phyloP scores from a whole-genome alignment of 2,797 vertebrate genomes.

The Sphenodon punctatus region DNA sequence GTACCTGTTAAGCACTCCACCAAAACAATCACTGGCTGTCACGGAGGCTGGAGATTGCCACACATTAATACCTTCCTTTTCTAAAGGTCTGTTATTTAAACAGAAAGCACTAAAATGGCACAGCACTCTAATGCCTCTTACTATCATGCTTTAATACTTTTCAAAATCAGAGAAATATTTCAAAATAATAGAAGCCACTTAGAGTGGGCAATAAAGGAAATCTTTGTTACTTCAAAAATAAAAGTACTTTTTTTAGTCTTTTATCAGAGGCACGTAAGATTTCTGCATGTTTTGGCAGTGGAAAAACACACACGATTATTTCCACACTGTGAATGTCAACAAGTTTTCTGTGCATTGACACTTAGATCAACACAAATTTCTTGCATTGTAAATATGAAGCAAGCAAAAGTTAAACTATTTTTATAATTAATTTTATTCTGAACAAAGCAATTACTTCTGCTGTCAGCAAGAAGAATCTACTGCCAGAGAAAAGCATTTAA shows the following conservation, averaged over 20 bases:
- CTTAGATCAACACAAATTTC: slow-evolving; percentile 23
- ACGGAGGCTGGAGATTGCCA: background rate
- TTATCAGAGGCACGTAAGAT: background rate
- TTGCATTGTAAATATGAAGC: background rate
- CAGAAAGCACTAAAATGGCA: background rate
- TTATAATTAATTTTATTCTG: slow-evolving; percentile 12
- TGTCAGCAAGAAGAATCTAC: slow-evolving; percentile 36
- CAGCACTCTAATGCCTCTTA: background rate
- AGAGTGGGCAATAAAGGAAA: slow-evolving; percentile 14
- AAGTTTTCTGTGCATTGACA: slow-evolving; percentile 15
- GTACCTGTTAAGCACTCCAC: background rate
- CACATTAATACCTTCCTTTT: background rate
- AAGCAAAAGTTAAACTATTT: slow-evolving; percentile 10
- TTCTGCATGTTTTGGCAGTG: background rate
- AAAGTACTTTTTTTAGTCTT: slow-evolving; percentile 3
- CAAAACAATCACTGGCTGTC: background rate
- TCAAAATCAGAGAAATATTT: background rate
- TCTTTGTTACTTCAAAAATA: background rate
- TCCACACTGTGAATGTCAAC: slow-evolving; percentile 18
- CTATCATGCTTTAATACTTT: background rate
- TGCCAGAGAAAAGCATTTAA: background rate
- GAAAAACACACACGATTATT: slow-evolving; percentile 35
- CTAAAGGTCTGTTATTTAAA: background rate
- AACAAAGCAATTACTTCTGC: background rate
- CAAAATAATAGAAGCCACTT: background rate